These are phyloP conservation scores for Tetramorium alpestre DNA, from an alignment of 1,140 invertebrate genomes.

Conservation along the genomic window DNA sequence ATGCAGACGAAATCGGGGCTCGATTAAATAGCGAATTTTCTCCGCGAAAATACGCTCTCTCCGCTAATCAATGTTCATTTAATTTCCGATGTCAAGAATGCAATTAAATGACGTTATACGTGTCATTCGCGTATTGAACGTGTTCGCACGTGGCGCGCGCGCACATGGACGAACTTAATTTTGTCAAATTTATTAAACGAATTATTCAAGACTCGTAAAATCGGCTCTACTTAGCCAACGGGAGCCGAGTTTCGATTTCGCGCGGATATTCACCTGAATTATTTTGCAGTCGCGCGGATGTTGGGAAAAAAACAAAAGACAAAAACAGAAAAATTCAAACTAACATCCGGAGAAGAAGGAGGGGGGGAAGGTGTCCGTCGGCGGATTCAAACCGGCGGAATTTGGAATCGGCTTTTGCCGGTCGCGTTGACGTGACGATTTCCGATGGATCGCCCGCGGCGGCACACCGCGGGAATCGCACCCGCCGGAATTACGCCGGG, in stretches of 20 bases:
- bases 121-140: background rate
- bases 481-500: background rate
- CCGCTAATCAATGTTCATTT: background rate
- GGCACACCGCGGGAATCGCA: background rate
- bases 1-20: background rate
- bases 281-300: too few relatives aligned
- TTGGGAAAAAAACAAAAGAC: background rate
- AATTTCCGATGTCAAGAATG: background rate
- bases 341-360: background rate
- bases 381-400: too few relatives aligned
- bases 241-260: background rate
- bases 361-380: too few relatives aligned
- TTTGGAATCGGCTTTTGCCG: too few relatives aligned
- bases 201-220: background rate
- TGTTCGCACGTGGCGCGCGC: background rate
- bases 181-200: background rate
- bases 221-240: background rate
- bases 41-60: background rate
- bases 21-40: conserved; percentile 11
- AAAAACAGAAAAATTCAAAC: background rate
- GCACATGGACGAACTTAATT: background rate
- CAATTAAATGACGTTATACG: conserved; percentile 1
- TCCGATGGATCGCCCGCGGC: background rate
- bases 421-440: too few relatives aligned
- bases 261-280: background rate